These are phyloP conservation scores for Morpho achilles DNA, from an alignment of 2,888 invertebrate genomes.

Conservation along the genomic window DNA sequence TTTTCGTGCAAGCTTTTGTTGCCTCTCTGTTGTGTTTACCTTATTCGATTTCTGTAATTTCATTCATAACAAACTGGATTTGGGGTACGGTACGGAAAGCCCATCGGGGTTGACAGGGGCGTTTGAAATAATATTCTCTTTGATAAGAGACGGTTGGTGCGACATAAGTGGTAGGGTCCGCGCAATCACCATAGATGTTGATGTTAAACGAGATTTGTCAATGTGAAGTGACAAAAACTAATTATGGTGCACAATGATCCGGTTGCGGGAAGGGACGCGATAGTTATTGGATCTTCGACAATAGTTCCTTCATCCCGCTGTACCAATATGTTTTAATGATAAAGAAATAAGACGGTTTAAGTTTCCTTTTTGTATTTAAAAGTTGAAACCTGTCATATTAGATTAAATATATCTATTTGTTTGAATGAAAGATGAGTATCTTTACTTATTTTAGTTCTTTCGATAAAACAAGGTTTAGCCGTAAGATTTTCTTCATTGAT, in stretches of 20 bases:
- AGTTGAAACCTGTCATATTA: neutral
- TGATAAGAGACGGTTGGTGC: slow-evolving; percentile 71
- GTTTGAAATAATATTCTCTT: slow-evolving; percentile 79
- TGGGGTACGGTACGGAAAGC: slow-evolving; percentile 74
- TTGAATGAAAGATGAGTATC: too few species aligned
- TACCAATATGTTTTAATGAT: too few species aligned
- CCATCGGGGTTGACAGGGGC: slow-evolving; percentile 76
- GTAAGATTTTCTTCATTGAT: too few species aligned
- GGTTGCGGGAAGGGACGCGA: slow-evolving; percentile 46
- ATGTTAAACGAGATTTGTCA: slow-evolving; percentile 68
- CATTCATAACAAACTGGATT: slow-evolving; percentile 80
- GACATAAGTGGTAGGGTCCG: slow-evolving; percentile 63
- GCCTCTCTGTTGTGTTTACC: slow-evolving; percentile 78
- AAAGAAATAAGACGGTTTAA: too few species aligned
- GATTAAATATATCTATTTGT: neutral
- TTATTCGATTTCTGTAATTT: slow-evolving; percentile 80
- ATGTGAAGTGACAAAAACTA: slow-evolving; percentile 78
- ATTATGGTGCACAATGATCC: slow-evolving; percentile 70
- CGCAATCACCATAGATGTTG: slow-evolving; percentile 43
- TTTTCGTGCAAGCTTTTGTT: slow-evolving; percentile 77
- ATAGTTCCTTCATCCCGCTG: neutral
- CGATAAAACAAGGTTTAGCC: too few species aligned
- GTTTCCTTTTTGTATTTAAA: too few species aligned
- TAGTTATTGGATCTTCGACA: slow-evolving; percentile 8
- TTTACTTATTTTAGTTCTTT: too few species aligned